phyloP scores from a whole-genome alignment of 2,113 vertebrate species.

The Xenopus laevis region DNA sequence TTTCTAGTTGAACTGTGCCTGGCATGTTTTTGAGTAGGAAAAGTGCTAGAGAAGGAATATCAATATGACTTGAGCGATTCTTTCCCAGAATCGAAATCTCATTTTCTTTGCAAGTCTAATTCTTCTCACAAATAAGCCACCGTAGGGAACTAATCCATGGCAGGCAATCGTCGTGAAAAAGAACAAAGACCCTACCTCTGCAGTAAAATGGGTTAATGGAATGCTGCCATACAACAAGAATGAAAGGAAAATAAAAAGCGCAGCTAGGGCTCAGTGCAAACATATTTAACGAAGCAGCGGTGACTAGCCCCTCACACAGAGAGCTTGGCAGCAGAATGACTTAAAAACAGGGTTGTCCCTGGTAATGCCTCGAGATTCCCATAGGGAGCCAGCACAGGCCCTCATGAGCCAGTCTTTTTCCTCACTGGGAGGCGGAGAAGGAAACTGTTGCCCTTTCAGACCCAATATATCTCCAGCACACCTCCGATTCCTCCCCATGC shows the following conservation, averaged over 20 bases:
- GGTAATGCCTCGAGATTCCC: constrained; percentile 42
- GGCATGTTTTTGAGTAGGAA: too few species aligned
- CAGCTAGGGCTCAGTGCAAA: constrained; percentile 39
- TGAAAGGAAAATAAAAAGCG: constrained; percentile 28
- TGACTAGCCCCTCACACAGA: constrained; percentile 20
- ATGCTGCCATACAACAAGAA: constrained; percentile 12
- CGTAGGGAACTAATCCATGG: too few species aligned
- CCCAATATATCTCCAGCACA: constrained; percentile 21
- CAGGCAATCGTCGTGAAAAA: too few species aligned
- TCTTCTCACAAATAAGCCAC: too few species aligned
- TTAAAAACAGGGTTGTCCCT: constrained; percentile 32
- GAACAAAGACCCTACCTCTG: neutral
- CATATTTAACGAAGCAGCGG: constrained; percentile 32
- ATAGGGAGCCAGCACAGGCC: constrained; percentile 37
- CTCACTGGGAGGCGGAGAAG: constrained; percentile 15
- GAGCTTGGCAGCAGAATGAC: constrained; percentile 28
- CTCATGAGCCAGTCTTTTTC: constrained; percentile 27
- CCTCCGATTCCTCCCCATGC: constrained; percentile 48
- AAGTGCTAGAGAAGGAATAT: too few species aligned
- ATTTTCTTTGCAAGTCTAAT: too few species aligned
- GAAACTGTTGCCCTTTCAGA: constrained; percentile 15
- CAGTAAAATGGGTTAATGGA: constrained; percentile 9
- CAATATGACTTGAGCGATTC: too few species aligned
- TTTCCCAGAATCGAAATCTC: too few species aligned
- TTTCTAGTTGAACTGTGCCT: neutral